Evolutionary conservation across 92 coral and sea anemone species (phyloP).

Genomic region (Blastomussa wellsi): DNA sequence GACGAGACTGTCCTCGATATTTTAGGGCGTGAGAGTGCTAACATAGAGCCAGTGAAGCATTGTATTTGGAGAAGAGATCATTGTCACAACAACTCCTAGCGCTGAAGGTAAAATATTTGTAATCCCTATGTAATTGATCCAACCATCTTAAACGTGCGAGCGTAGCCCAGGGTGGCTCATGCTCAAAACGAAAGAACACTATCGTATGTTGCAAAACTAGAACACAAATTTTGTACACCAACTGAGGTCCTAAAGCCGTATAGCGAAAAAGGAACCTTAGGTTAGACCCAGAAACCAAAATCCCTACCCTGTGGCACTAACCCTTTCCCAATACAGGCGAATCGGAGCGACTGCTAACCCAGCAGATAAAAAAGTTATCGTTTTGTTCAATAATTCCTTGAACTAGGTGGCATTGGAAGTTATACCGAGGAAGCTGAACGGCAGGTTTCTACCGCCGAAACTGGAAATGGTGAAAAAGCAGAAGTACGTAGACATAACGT

Average conservation of each 20-base stretch:
- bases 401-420: conserved; percentile 24
- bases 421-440: conserved; percentile 2
- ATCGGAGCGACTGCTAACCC: conserved; percentile 9
- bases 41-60: conserved; percentile 39
- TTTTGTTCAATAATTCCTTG: conserved; percentile 15
- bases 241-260: conserved; percentile 8
- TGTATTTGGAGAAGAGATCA: conserved; percentile 20
- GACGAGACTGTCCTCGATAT: conserved; percentile 43
- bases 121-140: neutral
- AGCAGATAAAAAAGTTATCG: conserved; percentile 18
- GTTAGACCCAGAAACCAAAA: neutral
- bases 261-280: conserved; percentile 4
- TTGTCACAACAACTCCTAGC: conserved; percentile 19
- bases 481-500: too few relatives aligned
- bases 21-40: conserved; percentile 42
- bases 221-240: neutral
- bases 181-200: conserved; percentile 5
- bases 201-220: neutral
- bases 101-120: conserved; percentile 1
- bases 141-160: conserved; percentile 9
- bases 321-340: conserved; percentile 12
- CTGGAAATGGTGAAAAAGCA: too few relatives aligned
- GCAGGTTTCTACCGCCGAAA: too few relatives aligned
- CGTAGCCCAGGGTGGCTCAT: neutral
- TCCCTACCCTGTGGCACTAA: conserved; percentile 2